Conservation (phyloP, 2,888 invertebrate genomes). For the Xestia sexstrigata region DNA sequence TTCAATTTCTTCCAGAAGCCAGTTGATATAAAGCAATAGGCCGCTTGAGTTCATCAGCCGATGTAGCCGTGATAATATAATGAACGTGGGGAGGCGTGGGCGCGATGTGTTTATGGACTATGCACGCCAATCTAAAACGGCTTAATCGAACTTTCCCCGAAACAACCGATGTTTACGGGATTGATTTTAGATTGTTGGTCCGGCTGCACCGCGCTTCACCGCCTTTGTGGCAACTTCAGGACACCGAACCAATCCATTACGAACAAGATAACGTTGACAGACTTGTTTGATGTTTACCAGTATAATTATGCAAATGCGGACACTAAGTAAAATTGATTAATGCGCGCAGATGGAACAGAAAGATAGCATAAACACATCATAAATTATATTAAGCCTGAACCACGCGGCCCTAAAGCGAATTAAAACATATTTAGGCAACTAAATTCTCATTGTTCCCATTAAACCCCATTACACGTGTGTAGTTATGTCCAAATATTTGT, state of each 20-base stretch:
- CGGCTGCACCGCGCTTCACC: conserved; percentile 40
- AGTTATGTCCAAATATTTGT: conserved; percentile 50
- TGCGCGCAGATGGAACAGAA: conserved; percentile 47
- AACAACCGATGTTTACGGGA: conserved; percentile 68
- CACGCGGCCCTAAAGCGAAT: conserved; percentile 12
- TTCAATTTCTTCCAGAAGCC: conserved; percentile 21
- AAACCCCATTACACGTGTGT: conserved; percentile 45
- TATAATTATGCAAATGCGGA: conserved; percentile 44
- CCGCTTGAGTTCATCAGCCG: conserved; percentile 71
- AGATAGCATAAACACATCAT: conserved; percentile 55
- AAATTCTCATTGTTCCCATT: conserved; percentile 37
- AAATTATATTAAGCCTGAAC: conserved; percentile 39
- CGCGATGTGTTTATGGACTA: conserved; percentile 65
- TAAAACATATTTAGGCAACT: conserved; percentile 22
- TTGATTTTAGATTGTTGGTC: conserved; percentile 66
- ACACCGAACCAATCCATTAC: conserved; percentile 19
- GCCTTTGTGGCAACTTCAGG: conserved; percentile 59
- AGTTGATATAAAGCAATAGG: conserved; percentile 58
- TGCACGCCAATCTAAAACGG: conserved; percentile 66
- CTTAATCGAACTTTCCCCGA: conserved; percentile 71
- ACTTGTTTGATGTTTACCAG: conserved; percentile 44
- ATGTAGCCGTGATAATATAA: conserved; percentile 65
- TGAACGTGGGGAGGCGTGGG: conserved; percentile 59
- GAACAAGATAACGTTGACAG: conserved; percentile 40
- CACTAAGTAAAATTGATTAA: conserved; percentile 57